phyloP scores from a whole-genome alignment of 2,888 invertebrate genomes.

The Eristalis intricaria region DNA sequence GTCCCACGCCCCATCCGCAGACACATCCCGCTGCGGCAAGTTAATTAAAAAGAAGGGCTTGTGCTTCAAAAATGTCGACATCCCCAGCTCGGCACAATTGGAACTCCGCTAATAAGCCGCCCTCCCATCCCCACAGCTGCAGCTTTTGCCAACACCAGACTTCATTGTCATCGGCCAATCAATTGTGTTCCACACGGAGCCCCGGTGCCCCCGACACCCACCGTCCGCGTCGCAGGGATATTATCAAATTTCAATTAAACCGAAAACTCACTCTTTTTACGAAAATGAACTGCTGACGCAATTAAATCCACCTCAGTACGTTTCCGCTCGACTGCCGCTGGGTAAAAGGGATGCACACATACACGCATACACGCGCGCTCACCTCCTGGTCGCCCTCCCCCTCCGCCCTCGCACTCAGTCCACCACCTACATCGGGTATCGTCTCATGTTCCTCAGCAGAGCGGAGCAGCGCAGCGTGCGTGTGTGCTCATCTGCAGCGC shows the following conservation, averaged over 20 bases:
- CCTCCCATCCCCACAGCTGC: not conserved
- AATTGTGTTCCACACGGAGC: not conserved
- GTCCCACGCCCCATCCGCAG: not conserved
- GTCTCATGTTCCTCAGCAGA: not conserved
- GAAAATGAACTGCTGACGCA: slow-evolving; percentile 71
- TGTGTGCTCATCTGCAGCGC: slow-evolving; percentile 26
- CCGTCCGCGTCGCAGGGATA: slow-evolving; percentile 26
- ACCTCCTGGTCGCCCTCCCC: slow-evolving; percentile 25
- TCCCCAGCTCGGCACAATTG: not conserved
- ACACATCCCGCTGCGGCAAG: not conserved
- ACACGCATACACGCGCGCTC: not conserved
- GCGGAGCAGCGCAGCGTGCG: slow-evolving; percentile 1
- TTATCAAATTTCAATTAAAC: slow-evolving; percentile 72
- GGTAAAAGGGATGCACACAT: slow-evolving; percentile 57
- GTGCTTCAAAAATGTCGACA: not conserved
- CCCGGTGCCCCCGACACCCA: not conserved
- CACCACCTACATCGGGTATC: not conserved
- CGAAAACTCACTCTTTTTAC: slow-evolving; percentile 50
- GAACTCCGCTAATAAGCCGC: not conserved
- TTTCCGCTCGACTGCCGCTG: slow-evolving; percentile 45
- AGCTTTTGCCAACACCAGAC: not conserved
- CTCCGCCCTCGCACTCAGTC: slow-evolving; percentile 39
- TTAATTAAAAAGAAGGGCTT: not conserved
- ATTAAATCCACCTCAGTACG: slow-evolving; percentile 64
- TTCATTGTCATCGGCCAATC: slow-evolving; percentile 1